Evolutionary conservation across 2,797 vertebrate genomes (phyloP).

Genomic region (Molossus molossus): DNA sequence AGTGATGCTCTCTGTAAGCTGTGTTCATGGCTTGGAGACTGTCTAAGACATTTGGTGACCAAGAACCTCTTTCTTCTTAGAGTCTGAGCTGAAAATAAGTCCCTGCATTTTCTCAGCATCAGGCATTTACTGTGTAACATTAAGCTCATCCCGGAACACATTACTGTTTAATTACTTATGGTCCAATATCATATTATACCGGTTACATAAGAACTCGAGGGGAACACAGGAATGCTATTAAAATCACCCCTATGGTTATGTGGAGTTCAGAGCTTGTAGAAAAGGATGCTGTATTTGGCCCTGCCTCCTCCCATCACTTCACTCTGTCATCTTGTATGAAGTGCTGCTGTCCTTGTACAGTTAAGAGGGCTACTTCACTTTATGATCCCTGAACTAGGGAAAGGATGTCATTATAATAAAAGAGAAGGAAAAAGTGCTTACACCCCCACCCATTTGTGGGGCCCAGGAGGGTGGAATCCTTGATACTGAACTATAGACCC

Average conservation of each 20-base stretch:
- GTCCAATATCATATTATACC: not conserved
- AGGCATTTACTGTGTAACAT: not conserved
- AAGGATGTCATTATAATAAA: not conserved
- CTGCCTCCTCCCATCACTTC: not conserved
- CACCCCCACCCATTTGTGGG: not conserved
- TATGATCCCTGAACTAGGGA: not conserved
- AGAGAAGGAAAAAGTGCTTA: not conserved
- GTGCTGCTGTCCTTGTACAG: not conserved
- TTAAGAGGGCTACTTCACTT: not conserved
- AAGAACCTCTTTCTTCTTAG: not conserved
- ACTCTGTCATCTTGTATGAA: not conserved
- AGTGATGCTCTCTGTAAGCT: not conserved
- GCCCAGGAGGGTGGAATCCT: not conserved
- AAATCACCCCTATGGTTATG: not conserved
- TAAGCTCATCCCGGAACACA: not conserved
- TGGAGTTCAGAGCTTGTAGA: not conserved
- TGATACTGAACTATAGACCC: not conserved
- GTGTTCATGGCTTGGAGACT: not conserved
- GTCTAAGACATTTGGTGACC: not conserved
- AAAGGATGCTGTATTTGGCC: not conserved
- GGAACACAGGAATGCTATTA: not conserved
- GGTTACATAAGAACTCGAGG: not conserved
- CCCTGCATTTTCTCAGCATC: not conserved
- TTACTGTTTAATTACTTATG: conserved; percentile 67
- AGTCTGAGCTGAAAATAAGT: conserved; percentile 23